Percentiles rank a stretch among this genome's conserved stretches.
Evolutionary conservation across 2,797 vertebrate genomes (phyloP).

Genomic region (Pangasius larnaudii): DNA sequence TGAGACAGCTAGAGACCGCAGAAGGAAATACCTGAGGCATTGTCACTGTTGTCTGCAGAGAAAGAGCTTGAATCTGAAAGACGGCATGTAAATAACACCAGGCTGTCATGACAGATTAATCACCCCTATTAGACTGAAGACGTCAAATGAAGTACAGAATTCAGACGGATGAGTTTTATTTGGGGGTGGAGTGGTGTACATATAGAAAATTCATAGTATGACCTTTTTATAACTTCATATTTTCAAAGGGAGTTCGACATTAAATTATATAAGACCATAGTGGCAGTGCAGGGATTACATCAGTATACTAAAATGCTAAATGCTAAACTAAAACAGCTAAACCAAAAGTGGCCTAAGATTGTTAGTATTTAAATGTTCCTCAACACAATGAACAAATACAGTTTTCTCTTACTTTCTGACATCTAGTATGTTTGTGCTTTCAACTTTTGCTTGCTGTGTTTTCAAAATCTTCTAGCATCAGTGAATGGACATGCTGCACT

Average conservation of each 20-base stretch:
- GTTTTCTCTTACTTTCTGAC: not conserved
- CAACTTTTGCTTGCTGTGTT: not conserved
- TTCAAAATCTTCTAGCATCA: not conserved
- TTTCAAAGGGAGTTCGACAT: not conserved
- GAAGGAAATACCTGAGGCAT: constrained; percentile 40
- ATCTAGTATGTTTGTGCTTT: not conserved
- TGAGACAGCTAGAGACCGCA: constrained; percentile 20
- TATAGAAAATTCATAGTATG: not conserved
- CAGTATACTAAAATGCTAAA: not conserved
- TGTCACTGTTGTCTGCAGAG: constrained; percentile 17
- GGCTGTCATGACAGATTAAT: constrained; percentile 23
- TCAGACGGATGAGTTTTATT: constrained; percentile 15
- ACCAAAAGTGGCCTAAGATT: not conserved
- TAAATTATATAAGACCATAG: not conserved
- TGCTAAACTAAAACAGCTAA: not conserved
- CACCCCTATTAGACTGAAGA: constrained; percentile 13
- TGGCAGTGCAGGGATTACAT: not conserved
- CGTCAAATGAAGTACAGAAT: constrained; percentile 10
- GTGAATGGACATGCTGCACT: not conserved
- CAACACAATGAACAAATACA: not conserved
- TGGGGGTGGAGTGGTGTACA: not conserved
- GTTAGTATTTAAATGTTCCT: not conserved
- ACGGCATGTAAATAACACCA: constrained; percentile 25
- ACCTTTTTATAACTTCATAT: not conserved
- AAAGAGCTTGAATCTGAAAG: constrained; percentile 16